Conservation (phyloP, 2,113 vertebrate species). For the Poicephalus gulielmi region DNA sequence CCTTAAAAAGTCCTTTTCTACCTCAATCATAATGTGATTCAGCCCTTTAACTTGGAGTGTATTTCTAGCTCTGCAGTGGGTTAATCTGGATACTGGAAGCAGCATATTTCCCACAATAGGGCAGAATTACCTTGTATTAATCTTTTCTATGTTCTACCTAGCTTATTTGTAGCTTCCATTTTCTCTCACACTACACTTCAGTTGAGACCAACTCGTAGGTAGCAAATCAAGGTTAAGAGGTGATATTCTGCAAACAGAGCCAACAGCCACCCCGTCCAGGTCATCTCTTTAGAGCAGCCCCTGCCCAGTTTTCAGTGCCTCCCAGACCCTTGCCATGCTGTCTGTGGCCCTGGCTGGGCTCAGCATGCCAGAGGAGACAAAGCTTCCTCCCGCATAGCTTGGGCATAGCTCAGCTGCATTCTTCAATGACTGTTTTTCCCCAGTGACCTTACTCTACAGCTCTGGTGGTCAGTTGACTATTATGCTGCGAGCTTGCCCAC, state of each 20-base stretch:
- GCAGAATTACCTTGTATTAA: not conserved
- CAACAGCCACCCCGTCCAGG: not conserved
- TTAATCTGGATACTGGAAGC: not conserved
- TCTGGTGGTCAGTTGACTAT: slow-evolving; percentile 63
- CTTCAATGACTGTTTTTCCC: slow-evolving; percentile 59
- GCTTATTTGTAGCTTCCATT: not conserved
- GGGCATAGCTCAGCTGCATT: slow-evolving; percentile 59
- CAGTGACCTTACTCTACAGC: slow-evolving; percentile 50
- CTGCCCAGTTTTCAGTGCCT: not conserved
- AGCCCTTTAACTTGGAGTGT: not conserved
- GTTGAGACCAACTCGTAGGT: not conserved
- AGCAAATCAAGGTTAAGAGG: not conserved
- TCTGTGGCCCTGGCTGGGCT: not conserved
- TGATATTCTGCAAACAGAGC: not conserved
- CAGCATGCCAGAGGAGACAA: slow-evolving; percentile 54
- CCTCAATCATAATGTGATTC: not conserved
- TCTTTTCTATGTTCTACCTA: not conserved
- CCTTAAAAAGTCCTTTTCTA: not conserved
- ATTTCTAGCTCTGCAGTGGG: not conserved
- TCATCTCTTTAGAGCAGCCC: not conserved
- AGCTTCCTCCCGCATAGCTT: slow-evolving; percentile 52
- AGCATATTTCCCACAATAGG: not conserved
- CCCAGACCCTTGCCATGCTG: not conserved
- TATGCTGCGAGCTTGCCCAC: slow-evolving; percentile 44
- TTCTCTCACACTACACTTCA: not conserved